Conservation (phyloP, 2,888 invertebrate species). For the Lacanobia wlatinum region DNA sequence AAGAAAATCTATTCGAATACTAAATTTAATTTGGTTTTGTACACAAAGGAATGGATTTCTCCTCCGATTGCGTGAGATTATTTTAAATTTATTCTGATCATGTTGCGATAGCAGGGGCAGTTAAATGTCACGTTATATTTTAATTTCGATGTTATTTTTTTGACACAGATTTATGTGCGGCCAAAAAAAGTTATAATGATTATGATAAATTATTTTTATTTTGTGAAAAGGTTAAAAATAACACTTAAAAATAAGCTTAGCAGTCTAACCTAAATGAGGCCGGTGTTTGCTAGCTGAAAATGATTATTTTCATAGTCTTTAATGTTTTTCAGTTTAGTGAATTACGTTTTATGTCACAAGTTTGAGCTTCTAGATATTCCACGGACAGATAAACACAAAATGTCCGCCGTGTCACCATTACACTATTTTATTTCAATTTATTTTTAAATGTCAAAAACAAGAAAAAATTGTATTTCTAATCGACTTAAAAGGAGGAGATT, state of each 20-base stretch:
- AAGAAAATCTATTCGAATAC: neutral
- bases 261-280: no score
- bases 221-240: no score
- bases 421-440: no score
- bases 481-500: neutral
- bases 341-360: neutral
- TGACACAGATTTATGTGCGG: neutral
- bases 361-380: neutral
- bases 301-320: no score
- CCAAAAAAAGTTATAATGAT: neutral
- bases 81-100: slow-evolving; percentile 28
- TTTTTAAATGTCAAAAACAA: no score
- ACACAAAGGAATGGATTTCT: slow-evolving; percentile 17
- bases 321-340: no score
- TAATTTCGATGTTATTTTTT: neutral
- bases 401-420: no score
- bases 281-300: no score
- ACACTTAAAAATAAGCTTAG: no score
- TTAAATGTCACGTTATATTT: slow-evolving; percentile 20
- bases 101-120: neutral
- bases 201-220: no score
- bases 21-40: slow-evolving; percentile 25
- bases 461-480: no score
- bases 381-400: no score
- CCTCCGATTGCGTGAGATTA: slow-evolving; percentile 12